Evolutionary conservation across 2,888 invertebrate genomes (phyloP), one percentile per base, ranked within the genome.

Genomic region (Conistra vaccinii): DNA sequence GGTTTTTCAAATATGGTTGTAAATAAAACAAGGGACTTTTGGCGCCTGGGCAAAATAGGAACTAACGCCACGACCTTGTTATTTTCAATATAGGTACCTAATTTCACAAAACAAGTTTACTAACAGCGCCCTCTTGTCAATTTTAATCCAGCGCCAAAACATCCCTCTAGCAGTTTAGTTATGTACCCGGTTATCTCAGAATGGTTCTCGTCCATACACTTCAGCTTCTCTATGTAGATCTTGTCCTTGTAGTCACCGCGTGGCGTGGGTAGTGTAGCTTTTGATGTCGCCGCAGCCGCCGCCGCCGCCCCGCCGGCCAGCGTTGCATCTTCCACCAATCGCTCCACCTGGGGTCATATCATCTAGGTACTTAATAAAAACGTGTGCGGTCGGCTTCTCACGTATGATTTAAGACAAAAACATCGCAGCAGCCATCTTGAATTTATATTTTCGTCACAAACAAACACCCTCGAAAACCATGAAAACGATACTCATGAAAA

Each of bases 161-260:
- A 14, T 48, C 1, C 29, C 2, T 42, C 5, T 1, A n/a, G 51
- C 17, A 53, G 66, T 53, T 53, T 10, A 32, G 3, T 32, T n/a
- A 53, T 26, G 17, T 87, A 94, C 92, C 97, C 97, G 72, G 92
- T 94, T 82, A 92, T 91, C 81, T 95, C 94, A 0, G 97, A 95
- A 86, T 97, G 97, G 35, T 87, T 93, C 29, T 97, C 97, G 80
- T 97, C 97, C 87, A 97, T 86, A 67, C 94, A 94, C 78, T 92
- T 91, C 12, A 96, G 92, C 73, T 94, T 94, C 76, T 96, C 96
- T 79, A 95, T 93, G 79, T 89, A 94, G 26, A 95, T 90, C 76
- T 93, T 94, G 79, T 96, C 96, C 55, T 93, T 94, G 85, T 90
- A 92, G 78, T 95, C 95, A 0, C 90, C 92, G 10, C 89, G 91